phyloP scores from a whole-genome alignment of 2,113 vertebrate genomes.

The Poecilia latipinna region DNA sequence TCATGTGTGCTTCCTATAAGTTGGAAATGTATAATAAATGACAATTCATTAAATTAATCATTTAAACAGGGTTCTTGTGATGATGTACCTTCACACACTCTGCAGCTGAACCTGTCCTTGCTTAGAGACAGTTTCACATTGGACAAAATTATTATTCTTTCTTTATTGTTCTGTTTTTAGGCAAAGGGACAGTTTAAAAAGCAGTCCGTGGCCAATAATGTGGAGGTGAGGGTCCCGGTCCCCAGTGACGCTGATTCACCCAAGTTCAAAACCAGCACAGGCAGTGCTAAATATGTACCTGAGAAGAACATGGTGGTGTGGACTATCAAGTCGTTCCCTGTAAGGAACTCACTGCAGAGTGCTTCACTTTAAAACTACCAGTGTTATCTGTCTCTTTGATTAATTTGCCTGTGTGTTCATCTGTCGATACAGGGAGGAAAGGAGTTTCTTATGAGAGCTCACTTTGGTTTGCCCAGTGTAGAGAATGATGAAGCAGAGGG shows the following conservation, averaged over 20 bases:
- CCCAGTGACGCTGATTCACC: constrained; percentile 95
- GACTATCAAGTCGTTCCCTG: constrained; percentile 95
- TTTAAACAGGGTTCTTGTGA: background rate
- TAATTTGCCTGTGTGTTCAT: constrained; percentile 1
- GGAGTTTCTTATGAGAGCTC: constrained; percentile 94
- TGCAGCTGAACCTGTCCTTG: background rate
- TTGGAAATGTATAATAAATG: background rate
- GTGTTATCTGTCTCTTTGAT: background rate
- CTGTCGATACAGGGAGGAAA: constrained; percentile 85
- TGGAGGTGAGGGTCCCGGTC: constrained; percentile 91
- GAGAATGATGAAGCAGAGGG: constrained; percentile 89
- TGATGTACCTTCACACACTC: background rate
- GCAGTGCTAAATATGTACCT: constrained; percentile 88
- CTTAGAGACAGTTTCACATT: background rate
- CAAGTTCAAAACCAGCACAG: constrained; percentile 92
- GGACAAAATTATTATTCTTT: background rate
- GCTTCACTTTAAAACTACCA: background rate
- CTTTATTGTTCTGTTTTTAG: constrained; percentile 67
- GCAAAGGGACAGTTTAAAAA: constrained; percentile 98
- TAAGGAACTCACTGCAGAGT: constrained; percentile 71
- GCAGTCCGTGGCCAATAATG: constrained; percentile 93
- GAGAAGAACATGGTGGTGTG: constrained; percentile 92
- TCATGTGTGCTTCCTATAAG: too few relatives aligned
- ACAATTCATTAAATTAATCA: background rate
- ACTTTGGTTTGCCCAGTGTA: constrained; percentile 93